A percentile compares a stretch with the other conserved stretches of the same genome.
phyloP scores from a whole-genome alignment of 2,797 vertebrate species.

The Lutjanus argentimaculatus region DNA sequence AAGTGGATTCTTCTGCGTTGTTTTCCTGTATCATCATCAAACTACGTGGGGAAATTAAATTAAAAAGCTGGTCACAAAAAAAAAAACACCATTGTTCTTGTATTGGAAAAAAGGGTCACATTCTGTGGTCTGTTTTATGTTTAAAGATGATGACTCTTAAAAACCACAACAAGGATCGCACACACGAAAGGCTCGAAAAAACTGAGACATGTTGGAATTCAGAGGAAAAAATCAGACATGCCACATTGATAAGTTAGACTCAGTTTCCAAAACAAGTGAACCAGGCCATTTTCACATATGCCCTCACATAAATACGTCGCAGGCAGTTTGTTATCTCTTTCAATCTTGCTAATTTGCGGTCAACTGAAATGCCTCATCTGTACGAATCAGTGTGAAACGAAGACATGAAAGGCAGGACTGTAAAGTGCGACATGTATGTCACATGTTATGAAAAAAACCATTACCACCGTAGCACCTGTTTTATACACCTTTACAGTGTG shows the following conservation, averaged over 20 bases:
- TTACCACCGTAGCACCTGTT: too few relatives aligned
- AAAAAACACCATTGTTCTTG: not conserved
- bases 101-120: not conserved
- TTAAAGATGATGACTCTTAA: not conserved
- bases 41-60: not conserved
- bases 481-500: too few relatives aligned
- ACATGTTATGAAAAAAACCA: too few relatives aligned
- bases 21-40: too few relatives aligned
- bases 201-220: not conserved
- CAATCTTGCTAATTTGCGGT: not conserved
- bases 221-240: not conserved
- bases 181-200: not conserved
- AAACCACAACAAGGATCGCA: not conserved
- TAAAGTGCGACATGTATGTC: too few relatives aligned
- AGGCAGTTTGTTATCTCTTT: not conserved
- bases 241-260: not conserved
- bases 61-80: not conserved
- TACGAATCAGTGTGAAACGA: not conserved
- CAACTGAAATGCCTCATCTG: not conserved
- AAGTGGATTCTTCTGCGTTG: not conserved
- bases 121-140: slow-evolving; percentile 11
- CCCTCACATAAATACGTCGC: not conserved
- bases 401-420: not conserved
- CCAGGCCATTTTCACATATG: not conserved
- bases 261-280: not conserved